A percentile compares a stretch with the other conserved stretches of the same genome.
These are phyloP conservation scores for Clarias batrachus DNA, from an alignment of 2,113 vertebrate species.

Conservation along the genomic window DNA sequence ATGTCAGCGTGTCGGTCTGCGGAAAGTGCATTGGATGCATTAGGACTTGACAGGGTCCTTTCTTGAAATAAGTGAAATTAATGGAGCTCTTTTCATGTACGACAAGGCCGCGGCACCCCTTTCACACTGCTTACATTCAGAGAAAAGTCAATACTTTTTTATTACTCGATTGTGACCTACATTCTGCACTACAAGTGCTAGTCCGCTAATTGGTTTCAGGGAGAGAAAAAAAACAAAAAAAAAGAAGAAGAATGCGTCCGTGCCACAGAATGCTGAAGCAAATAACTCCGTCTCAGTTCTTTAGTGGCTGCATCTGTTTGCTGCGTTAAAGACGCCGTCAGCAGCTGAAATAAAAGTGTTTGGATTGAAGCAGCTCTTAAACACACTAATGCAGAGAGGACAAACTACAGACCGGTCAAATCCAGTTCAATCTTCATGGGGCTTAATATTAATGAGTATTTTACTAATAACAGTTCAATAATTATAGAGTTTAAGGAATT, in stretches of 20 bases:
- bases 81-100: slow-evolving; percentile 86
- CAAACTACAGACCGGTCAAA: too few relatives aligned
- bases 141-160: slow-evolving; percentile 92
- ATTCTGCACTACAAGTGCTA: slow-evolving; percentile 85
- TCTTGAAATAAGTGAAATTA: slow-evolving; percentile 91
- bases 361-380: slow-evolving; percentile 33
- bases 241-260: slow-evolving; percentile 74
- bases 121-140: slow-evolving; percentile 86
- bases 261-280: slow-evolving; percentile 82
- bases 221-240: slow-evolving; percentile 44
- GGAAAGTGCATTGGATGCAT: slow-evolving; percentile 84
- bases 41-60: slow-evolving; percentile 82
- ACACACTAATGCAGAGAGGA: neutral
- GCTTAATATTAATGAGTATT: neutral
- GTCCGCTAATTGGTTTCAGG: slow-evolving; percentile 86
- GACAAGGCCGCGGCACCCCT: slow-evolving; percentile 85
- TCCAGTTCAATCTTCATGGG: neutral
- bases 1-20: slow-evolving; percentile 80
- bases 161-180: slow-evolving; percentile 88
- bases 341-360: slow-evolving; percentile 11
- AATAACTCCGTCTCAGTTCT: slow-evolving; percentile 85
- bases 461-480: neutral
- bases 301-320: slow-evolving; percentile 57
- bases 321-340: slow-evolving; percentile 64
- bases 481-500: neutral